A percentile compares a stretch with the other conserved stretches of the same genome.
Evolutionary conservation across 2,888 invertebrate species (phyloP).

Genomic region (Oscheius onirici): DNA sequence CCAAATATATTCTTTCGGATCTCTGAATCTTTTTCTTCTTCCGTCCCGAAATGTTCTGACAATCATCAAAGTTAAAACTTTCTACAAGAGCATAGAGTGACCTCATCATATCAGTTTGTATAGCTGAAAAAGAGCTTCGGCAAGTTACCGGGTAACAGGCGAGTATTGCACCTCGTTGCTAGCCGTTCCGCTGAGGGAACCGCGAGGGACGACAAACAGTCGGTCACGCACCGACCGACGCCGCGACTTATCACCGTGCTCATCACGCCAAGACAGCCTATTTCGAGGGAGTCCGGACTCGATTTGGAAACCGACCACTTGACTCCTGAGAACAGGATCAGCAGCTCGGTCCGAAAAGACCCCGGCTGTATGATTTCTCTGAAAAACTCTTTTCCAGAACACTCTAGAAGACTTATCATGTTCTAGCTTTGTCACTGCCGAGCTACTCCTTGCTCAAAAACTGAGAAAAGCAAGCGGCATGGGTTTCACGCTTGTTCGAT

Average conservation of each 20-base stretch:
- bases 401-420: no score
- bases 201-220: conserved; percentile 17
- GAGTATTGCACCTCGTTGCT: conserved; percentile 26
- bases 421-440: no score
- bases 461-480: neutral
- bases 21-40: neutral
- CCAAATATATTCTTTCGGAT: conserved; percentile 4
- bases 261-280: conserved; percentile 27
- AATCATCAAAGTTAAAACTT: neutral
- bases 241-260: conserved; percentile 29
- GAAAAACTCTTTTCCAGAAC: neutral
- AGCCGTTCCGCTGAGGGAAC: conserved; percentile 21
- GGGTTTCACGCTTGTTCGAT: neutral
- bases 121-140: neutral
- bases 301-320: conserved; percentile 5
- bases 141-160: conserved; percentile 13
- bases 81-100: no score
- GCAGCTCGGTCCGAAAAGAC: neutral
- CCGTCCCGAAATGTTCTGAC: neutral
- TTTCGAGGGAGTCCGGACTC: conserved; percentile 23
- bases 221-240: conserved; percentile 23
- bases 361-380: neutral
- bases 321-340: neutral
- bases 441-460: neutral
- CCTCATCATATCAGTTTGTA: neutral